phyloP scores from a whole-genome alignment of 2,888 invertebrate species.

The Eutolmus rufibarbis region DNA sequence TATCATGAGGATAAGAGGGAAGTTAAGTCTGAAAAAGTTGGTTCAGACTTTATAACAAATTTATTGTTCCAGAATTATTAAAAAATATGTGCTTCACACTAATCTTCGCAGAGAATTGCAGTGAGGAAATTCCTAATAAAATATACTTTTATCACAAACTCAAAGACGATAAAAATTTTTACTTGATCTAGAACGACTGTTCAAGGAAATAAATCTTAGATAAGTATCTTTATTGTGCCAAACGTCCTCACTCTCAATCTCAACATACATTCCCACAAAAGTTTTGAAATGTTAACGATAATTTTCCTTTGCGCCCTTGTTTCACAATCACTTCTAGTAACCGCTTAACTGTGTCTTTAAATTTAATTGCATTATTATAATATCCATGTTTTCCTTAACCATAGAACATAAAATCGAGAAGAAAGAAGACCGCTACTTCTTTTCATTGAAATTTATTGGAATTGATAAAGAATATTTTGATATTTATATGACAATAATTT shows the following conservation, averaged over 20 bases:
- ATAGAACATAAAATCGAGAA: too few species aligned
- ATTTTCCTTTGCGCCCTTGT: neutral
- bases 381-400: too few species aligned
- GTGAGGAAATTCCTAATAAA: neutral
- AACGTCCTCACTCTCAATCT: neutral
- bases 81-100: neutral
- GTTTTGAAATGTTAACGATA: neutral
- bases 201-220: neutral
- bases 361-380: neutral
- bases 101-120: neutral
- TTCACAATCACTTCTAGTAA: neutral
- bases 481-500: too few species aligned
- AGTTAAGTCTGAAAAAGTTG: neutral
- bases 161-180: neutral
- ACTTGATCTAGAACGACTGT: neutral
- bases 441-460: too few species aligned
- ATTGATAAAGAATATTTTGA: too few species aligned
- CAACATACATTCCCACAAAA: neutral
- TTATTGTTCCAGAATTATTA: conserved; percentile 28
- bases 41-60: conserved; percentile 12
- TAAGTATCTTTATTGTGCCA: neutral
- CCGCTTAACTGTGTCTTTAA: neutral
- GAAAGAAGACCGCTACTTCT: too few species aligned
- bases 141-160: neutral
- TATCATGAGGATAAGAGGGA: neutral